phyloP scores from a whole-genome alignment of 2,113 vertebrate genomes.

The Burhinus oedicnemus region DNA sequence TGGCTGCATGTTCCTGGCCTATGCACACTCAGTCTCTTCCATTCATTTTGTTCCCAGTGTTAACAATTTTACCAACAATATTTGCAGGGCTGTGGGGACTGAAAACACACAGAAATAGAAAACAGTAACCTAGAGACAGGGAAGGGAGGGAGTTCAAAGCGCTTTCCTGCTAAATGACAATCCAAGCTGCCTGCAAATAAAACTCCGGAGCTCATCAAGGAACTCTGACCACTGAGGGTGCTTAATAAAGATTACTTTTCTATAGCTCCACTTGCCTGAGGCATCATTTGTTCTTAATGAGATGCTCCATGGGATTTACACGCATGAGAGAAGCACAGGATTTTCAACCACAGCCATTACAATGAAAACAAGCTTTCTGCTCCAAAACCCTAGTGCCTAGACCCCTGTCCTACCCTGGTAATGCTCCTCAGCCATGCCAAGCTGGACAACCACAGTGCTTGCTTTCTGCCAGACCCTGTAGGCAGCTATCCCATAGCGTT shows the following conservation, averaged over 20 bases:
- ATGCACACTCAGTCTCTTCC: not conserved
- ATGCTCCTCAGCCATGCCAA: not conserved
- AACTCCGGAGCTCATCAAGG: conserved; percentile 44
- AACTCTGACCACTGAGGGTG: conserved; percentile 38
- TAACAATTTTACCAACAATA: not conserved
- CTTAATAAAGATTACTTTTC: conserved; percentile 60
- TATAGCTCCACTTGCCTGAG: conserved; percentile 31
- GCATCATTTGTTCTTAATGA: conserved; percentile 61
- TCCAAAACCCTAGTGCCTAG: not conserved
- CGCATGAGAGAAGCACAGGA: not conserved
- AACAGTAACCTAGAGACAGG: not conserved
- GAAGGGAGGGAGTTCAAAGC: conserved; percentile 3
- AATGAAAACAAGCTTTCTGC: not conserved
- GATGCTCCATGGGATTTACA: conserved; percentile 43
- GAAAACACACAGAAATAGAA: not conserved
- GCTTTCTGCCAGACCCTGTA: not conserved
- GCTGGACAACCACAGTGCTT: not conserved
- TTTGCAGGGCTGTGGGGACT: not conserved
- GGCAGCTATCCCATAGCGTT: not conserved
- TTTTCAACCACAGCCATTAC: not conserved
- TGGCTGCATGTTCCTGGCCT: rapidly evolving
- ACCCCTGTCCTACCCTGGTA: not conserved
- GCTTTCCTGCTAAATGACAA: not conserved
- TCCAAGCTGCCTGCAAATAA: conserved; percentile 26
- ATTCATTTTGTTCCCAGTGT: not conserved